phyloP scores from a whole-genome alignment of 2,113 vertebrate genomes.

The Lepidothrix coronata region DNA sequence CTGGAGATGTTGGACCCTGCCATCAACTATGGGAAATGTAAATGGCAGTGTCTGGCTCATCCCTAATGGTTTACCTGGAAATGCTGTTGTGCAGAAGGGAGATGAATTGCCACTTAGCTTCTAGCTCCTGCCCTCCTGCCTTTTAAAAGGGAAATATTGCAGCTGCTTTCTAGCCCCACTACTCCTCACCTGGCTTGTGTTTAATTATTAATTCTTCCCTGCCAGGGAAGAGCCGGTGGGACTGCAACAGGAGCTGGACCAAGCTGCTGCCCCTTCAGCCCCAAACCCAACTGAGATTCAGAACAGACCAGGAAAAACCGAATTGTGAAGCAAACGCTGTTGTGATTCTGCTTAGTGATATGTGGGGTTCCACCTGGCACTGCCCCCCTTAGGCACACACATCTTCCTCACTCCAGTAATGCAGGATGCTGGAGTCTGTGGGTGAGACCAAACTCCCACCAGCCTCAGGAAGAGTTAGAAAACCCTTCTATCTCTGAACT shows the following conservation, averaged over 20 bases:
- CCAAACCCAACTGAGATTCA: neutral
- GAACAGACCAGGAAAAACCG: fast-evolving
- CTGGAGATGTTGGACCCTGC: neutral
- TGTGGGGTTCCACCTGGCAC: fast-evolving
- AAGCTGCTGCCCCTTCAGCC: neutral
- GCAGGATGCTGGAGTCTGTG: fast-evolving
- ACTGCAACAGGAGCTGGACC: neutral
- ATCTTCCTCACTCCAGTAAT: neutral
- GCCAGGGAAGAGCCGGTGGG: neutral
- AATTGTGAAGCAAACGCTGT: neutral
- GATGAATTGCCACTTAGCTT: neutral
- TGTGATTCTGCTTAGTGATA: neutral
- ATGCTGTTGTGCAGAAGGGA: neutral
- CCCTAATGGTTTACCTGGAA: neutral
- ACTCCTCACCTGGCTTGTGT: neutral
- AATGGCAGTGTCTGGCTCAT: neutral
- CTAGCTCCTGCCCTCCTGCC: neutral
- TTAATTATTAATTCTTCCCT: neutral
- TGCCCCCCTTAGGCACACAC: fast-evolving
- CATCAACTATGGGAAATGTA: neutral
- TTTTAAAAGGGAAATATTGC: neutral
- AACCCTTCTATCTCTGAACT: neutral
- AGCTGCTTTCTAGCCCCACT: neutral
- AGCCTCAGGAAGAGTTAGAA: neutral
- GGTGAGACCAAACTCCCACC: neutral